Evolutionary conservation across 2,797 vertebrate species (phyloP), one percentile per base, ranked within the genome.

Genomic region (Antrozous pallidus): DNA sequence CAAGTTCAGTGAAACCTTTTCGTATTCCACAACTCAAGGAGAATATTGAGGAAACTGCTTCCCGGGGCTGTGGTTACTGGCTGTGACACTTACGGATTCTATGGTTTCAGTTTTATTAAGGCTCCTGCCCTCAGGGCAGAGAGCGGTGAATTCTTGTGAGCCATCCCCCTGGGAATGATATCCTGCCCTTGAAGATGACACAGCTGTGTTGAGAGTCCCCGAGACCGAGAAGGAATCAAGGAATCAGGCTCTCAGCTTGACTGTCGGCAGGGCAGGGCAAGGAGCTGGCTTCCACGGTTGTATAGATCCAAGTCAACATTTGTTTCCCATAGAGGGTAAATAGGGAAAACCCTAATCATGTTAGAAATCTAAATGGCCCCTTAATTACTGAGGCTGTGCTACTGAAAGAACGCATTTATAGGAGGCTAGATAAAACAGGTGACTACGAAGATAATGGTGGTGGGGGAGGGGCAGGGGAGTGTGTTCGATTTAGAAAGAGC

Each of bases 71-170:
- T 85, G 84, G 56, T 74, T 40, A 61, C 47, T 85, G 71, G 24
- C 49, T 75, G 4, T 69, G 69, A 90, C 31, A 83, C 17, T 83
- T 36, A 40, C 26, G 54, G 69, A 82, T 40, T 36, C n/a, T 65
- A 10, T 36, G 17, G 67, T 84, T 94, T 93, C 74, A 49, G 6
- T 71, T 79, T 88, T 90, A 80, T 70, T 67, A 80, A 93, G 82
- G 45, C 82, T 90, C 92, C 71, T 61, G 42, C 67, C 17, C 18
- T 20, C 24, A 79, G 47, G 65, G 77, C 70, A 20, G 54, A 89
- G 71, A 85, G 77, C n/a, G 38, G 6, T 49, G 28, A 78, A 18
- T 71, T 89, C 63, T 82, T 78, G 8, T 80, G 85, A 58, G 56
- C 13, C 84, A 51, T 73, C 14, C 17, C 8, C 8, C 20, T 24